Evolutionary conservation across 2,797 vertebrate species (phyloP).

Genomic region (Todus mexicanus): DNA sequence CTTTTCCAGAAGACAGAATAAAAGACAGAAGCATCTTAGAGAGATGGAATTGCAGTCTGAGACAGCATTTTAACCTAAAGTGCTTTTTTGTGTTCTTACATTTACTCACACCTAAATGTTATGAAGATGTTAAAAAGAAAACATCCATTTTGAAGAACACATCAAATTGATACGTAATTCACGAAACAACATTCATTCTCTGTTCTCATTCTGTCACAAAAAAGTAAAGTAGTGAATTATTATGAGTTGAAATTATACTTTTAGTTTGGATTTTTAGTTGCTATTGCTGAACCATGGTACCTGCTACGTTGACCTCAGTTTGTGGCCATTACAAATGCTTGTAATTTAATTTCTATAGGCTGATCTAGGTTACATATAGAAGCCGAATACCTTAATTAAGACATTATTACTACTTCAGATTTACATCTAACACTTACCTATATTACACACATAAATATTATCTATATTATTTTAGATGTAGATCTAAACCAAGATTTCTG

Average conservation of each 20-base stretch:
- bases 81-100: not conserved
- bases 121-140: not conserved
- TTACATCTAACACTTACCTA: not conserved
- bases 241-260: not conserved
- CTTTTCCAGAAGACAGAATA: not conserved
- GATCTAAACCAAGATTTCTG: not conserved
- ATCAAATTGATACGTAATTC: not conserved
- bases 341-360: not conserved
- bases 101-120: not conserved
- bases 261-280: not conserved
- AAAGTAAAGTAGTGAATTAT: not conserved
- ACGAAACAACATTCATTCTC: not conserved
- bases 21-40: not conserved
- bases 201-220: not conserved
- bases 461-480: not conserved
- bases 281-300: not conserved
- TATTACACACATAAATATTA: not conserved
- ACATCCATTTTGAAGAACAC: not conserved
- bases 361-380: not conserved
- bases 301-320: not conserved
- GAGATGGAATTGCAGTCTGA: not conserved
- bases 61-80: not conserved
- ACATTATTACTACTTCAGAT: not conserved
- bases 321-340: not conserved
- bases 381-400: not conserved